Conservation (phyloP, 2,113 vertebrate genomes). For the Lanius ludovicianus region DNA sequence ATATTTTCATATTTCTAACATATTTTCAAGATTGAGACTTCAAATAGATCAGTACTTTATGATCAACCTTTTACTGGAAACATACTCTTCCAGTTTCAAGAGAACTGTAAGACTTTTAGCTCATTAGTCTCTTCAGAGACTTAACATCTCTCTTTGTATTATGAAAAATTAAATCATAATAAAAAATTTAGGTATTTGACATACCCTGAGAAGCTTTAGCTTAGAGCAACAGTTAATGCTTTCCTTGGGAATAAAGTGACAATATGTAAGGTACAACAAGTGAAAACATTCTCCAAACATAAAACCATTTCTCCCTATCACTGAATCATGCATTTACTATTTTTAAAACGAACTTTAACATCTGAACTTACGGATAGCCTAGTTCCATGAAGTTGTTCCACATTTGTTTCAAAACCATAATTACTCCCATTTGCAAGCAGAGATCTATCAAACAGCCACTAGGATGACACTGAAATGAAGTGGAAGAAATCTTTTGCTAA, state of each 20-base stretch:
- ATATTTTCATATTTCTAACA: neutral
- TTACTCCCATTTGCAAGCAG: conserved; percentile 98
- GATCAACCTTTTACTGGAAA: neutral
- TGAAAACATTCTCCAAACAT: neutral
- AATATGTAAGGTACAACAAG: neutral
- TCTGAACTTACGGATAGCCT: conserved; percentile 89
- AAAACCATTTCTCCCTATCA: neutral
- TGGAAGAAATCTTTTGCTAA: neutral
- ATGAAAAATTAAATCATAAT: neutral
- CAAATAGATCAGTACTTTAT: neutral
- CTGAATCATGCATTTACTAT: neutral
- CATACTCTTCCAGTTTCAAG: neutral
- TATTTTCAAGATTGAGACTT: neutral
- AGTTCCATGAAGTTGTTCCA: conserved; percentile 99
- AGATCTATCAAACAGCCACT: conserved; percentile 98
- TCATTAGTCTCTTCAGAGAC: neutral
- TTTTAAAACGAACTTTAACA: neutral
- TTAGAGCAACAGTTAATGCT: neutral
- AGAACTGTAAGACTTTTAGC: neutral
- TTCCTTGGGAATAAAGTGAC: neutral
- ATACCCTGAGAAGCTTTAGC: neutral
- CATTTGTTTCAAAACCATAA: conserved; percentile 99
- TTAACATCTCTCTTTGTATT: neutral
- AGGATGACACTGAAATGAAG: conserved; percentile 87
- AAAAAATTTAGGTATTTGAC: neutral